Base-by-base conservation (phyloP, 2,888 invertebrate species). In the Rhagonycha fulva region DNA sequence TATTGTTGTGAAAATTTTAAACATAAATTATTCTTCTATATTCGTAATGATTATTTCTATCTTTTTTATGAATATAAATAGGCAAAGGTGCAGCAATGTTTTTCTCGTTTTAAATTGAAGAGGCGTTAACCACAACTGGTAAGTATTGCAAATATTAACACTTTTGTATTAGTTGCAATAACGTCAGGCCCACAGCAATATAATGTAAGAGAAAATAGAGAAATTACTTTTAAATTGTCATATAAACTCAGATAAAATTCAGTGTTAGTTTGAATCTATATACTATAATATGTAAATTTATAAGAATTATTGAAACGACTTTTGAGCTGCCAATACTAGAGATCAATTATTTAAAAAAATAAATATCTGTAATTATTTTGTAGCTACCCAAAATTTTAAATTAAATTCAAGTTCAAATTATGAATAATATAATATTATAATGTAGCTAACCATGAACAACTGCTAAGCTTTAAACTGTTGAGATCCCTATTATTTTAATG, bases 1-100 rank as follows among this genome's bases (percentile, higher is more conserved):
- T 75, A 75, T 79, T 72, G 77, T 79, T 77, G 62, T 75, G 77
- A 75, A 70, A 72, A 79, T 79, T 77, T 74, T 72, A 66, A 66
- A 70, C 67, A 71, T 77, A 79, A 79, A 79, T 77, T 76, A 78
- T 70, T 75, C 68, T 69, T 73, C 73, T 73, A 73, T 73, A 70
- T 67, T 47, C 47, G 23, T 63, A 72, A 70, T 76, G 72, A 73
- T 73, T 73, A 76, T 76, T 76, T 73, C 76, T 73, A 26, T 62
- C 73, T 70, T 68, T 61, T 19, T 72, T 76, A 73, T 76, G 76
- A 30, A 47, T 47, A 47, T 47, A 47, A 47, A 47, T 47, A 32
- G 47, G 47, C 47, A 47, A 47, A 47, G 47, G 47, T 47, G 47
- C 47, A 47, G 47, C 47, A 47, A 47, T n/a, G 47, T 47, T 47